These are phyloP conservation scores for Strix aluco DNA, from an alignment of 2,113 vertebrate genomes.

Conservation along the genomic window DNA sequence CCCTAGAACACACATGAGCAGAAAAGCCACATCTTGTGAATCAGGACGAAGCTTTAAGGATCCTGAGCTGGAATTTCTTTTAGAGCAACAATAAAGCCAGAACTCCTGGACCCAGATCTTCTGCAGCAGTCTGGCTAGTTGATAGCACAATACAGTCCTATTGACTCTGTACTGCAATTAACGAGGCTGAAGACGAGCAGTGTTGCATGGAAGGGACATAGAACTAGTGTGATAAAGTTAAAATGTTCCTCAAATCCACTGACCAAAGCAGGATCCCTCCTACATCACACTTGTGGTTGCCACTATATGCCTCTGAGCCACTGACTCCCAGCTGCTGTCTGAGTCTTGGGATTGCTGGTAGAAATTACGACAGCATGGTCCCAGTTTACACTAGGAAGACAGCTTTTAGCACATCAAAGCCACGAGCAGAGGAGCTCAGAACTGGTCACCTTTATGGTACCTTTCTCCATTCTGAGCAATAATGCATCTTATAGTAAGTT, in stretches of 20 bases:
- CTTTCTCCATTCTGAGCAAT: neutral
- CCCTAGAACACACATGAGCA: neutral
- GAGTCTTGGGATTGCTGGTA: neutral
- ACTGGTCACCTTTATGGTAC: neutral
- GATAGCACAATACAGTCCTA: neutral
- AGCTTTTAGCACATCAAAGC: neutral
- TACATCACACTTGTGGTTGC: neutral
- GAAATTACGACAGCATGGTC: neutral
- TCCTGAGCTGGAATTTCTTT: neutral
- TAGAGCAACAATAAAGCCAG: neutral
- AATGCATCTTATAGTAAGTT: accelerated
- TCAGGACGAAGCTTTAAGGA: neutral
- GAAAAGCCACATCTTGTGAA: neutral
- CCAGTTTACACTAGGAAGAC: neutral
- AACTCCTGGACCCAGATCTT: neutral
- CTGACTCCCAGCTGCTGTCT: neutral
- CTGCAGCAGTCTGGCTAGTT: neutral
- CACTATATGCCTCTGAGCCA: neutral
- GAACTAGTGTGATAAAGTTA: neutral
- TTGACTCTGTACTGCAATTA: neutral
- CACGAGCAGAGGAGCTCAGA: neutral
- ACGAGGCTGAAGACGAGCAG: neutral
- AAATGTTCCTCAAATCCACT: neutral
- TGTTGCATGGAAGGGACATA: neutral
- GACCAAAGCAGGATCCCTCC: neutral